Conservation (phyloP, 2,888 invertebrate genomes). For the Pterobdella sp. region DNA sequence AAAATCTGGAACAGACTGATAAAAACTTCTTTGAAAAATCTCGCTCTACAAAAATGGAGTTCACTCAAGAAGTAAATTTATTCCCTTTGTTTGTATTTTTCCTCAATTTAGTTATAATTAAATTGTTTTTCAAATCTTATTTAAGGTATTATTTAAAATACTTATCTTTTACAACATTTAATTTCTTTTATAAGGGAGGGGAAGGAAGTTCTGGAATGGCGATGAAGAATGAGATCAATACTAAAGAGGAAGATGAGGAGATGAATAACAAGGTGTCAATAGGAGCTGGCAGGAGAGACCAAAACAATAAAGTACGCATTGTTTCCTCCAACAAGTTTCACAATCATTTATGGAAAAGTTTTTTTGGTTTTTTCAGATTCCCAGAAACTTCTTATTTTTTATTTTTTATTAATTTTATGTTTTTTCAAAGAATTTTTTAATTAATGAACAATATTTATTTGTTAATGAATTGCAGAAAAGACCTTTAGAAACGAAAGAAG, state of each 20-base stretch:
- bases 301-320: background rate
- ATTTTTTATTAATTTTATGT: background rate
- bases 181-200: background rate
- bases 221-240: background rate
- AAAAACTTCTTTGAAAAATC: background rate
- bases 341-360: background rate
- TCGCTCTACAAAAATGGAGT: background rate
- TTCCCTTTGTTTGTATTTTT: background rate
- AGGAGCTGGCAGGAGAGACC: background rate
- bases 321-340: too few relatives aligned
- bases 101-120: background rate
- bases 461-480: constrained; percentile 2
- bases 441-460: background rate
- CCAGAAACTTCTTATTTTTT: background rate
- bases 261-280: background rate
- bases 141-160: background rate
- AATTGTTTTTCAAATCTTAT: background rate
- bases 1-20: background rate
- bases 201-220: background rate
- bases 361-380: constrained; percentile 10
- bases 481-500: constrained; percentile 34
- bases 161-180: background rate
- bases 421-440: background rate
- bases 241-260: background rate
- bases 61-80: background rate